Base-by-base conservation (phyloP, 2,113 vertebrate genomes). In the Phycodurus eques region DNA sequence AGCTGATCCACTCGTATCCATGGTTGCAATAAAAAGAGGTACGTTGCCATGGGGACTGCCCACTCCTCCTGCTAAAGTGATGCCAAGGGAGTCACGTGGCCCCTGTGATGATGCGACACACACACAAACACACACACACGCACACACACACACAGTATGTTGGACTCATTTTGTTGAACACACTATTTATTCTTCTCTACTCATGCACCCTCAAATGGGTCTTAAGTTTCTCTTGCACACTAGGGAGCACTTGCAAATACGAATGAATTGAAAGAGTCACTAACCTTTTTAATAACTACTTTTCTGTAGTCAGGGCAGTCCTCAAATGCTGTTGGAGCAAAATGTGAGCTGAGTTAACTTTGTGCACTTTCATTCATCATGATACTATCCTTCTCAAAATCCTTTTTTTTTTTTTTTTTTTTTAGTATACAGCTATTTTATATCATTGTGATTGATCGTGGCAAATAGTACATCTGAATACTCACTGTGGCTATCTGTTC, bases 1-100 rank as follows among this genome's bases (percentile, higher is more conserved):
- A 68, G 95, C 96, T 76, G 95, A 91, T 87, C 95, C 95, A 73
- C 92, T 91, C 0, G 94, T 93, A 79, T 96, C 95, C 94, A 98
- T 95, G 93, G 95, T 88, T 68, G 95, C 95, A 84, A 98, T 95
- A 90, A 95, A 96, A 86, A 96, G 93, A 43, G 93, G 94, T 81
- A 94, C 88, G 80, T 98, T 94, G 75, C 95, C 95, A 71, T 96
- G 95, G 13, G 95, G 94, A 88, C 95, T 95, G 80, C 93, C 95
- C 71, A 94, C 88, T 83, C 95, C 96, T 85, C 95, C 96, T 79
- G 95, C 95, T 86, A 96, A 90, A 83, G 91, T 94, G 75, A 98
- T 91, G 76, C 95, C 96, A 74, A 96, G 57, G 0, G 94, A 95
- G 79, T 96, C 94, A 71, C 88, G n/a, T 62, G 92, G 91, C 22